A percentile compares a stretch with the other conserved stretches of the same genome.
These are phyloP conservation scores for Nipponacmea schrenckii DNA, from an alignment of 2,888 invertebrate species.

Conservation along the genomic window DNA sequence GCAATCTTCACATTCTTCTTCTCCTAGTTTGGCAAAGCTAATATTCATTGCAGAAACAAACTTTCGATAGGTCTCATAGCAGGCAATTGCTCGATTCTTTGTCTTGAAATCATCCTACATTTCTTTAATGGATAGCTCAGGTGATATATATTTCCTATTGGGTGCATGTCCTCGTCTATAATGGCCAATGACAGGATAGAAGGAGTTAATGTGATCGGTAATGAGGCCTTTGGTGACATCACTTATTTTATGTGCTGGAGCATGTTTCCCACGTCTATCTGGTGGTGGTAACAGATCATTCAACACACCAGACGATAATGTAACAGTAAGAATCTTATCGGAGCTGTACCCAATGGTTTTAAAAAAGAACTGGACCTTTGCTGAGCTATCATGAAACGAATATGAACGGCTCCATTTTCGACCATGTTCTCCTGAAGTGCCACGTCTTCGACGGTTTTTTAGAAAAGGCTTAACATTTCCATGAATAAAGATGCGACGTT, in stretches of 20 bases:
- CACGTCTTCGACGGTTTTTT: too few relatives aligned
- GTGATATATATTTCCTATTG: conserved; percentile 5
- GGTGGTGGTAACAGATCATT: conserved; percentile 1
- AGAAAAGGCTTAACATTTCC: too few relatives aligned
- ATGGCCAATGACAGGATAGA: conserved; percentile 4
- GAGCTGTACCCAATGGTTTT: not conserved
- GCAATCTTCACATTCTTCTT: conserved; percentile 16
- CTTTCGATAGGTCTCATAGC: conserved; percentile 11
- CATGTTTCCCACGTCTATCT: conserved; percentile 10
- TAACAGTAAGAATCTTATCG: not conserved
- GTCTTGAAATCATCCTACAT: conserved; percentile 3
- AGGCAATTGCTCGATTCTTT: not conserved
- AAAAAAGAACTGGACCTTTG: not conserved
- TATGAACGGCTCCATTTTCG: too few relatives aligned
- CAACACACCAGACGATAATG: not conserved
- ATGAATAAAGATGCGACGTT: too few relatives aligned
- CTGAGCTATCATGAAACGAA: too few relatives aligned
- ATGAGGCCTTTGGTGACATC: not conserved
- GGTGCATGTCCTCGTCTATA: conserved; percentile 13
- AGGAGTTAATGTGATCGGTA: not conserved
- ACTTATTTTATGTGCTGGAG: conserved; percentile 5
- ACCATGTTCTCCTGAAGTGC: too few relatives aligned
- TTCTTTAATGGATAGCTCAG: conserved; percentile 8
- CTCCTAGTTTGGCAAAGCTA: conserved; percentile 11
- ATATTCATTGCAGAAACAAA: conserved; percentile 10